phyloP scores from a whole-genome alignment of 2,113 vertebrate genomes.

The Ameiurus melas region DNA sequence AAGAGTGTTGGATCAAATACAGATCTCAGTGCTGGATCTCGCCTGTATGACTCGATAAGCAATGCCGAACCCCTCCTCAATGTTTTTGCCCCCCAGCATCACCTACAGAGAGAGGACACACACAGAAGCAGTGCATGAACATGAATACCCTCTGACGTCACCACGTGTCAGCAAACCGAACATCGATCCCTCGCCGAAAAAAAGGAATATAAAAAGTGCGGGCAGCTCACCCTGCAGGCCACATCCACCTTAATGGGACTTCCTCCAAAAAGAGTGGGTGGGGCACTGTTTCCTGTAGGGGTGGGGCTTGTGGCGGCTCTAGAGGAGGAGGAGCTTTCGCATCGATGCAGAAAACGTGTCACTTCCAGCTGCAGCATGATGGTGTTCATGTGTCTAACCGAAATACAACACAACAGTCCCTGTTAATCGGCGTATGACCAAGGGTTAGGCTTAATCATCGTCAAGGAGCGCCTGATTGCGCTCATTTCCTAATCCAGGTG shows the following conservation, averaged over 20 bases:
- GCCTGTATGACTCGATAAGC: conserved; percentile 97
- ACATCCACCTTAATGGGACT: conserved; percentile 90
- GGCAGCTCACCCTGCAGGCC: conserved; percentile 83
- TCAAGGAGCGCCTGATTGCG: not conserved
- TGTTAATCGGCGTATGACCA: not conserved
- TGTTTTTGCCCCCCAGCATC: conserved; percentile 96
- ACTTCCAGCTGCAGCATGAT: conserved; percentile 97
- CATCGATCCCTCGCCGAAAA: not conserved
- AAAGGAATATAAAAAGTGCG: not conserved
- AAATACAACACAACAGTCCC: conserved; percentile 19
- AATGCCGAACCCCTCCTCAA: conserved; percentile 96
- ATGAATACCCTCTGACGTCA: not conserved
- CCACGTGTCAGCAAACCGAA: not conserved
- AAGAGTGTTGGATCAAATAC: not conserved
- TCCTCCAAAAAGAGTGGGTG: conserved; percentile 89
- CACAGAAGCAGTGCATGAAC: not conserved
- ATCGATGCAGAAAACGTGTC: conserved; percentile 90
- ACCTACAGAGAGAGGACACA: conserved; percentile 72
- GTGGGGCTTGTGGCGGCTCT: conserved; percentile 60
- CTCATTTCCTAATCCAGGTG: not conserved
- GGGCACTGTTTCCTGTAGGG: conserved; percentile 61
- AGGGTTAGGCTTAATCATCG: not conserved
- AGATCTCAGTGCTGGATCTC: conserved; percentile 35
- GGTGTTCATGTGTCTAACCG: conserved; percentile 88
- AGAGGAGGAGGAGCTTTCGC: conserved; percentile 78